Evolutionary conservation across 2,888 invertebrate genomes (phyloP).

Genomic region (Trissolcus brochymenae): DNA sequence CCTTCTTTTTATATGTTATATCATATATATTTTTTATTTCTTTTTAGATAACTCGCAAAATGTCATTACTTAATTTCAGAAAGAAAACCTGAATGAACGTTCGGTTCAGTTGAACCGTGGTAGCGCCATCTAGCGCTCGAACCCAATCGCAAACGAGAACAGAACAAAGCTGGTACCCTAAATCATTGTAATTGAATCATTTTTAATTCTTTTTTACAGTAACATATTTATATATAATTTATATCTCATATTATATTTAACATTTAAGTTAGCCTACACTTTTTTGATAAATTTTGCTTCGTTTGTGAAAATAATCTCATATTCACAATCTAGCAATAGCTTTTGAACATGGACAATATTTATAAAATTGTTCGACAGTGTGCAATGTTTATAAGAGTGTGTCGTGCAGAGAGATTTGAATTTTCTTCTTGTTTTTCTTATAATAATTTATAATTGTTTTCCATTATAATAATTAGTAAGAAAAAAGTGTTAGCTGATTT

Average conservation of each 20-base stretch:
- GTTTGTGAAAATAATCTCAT: constrained; percentile 58
- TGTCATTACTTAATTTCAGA: constrained; percentile 5
- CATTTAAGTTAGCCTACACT: constrained; percentile 55
- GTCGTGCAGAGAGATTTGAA: constrained; percentile 40
- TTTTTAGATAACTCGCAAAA: constrained; percentile 18
- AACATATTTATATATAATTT: constrained; percentile 54
- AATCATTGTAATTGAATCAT: no score
- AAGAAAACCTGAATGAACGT: constrained; percentile 6
- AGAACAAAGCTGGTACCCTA: constrained; percentile 3
- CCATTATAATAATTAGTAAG: constrained; percentile 13
- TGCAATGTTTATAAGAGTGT: constrained; percentile 50
- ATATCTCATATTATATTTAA: constrained; percentile 54
- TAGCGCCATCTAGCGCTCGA: not conserved
- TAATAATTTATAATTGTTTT: not conserved
- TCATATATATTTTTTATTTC: constrained; percentile 19
- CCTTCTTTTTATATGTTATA: constrained; percentile 18
- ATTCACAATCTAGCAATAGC: constrained; percentile 59
- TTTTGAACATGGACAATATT: constrained; percentile 59
- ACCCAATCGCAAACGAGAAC: constrained; percentile 9
- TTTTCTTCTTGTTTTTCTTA: constrained; percentile 3
- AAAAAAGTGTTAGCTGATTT: constrained; percentile 14
- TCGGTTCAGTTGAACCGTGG: not conserved
- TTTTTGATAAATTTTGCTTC: constrained; percentile 56
- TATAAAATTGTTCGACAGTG: constrained; percentile 56
- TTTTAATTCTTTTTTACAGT: constrained; percentile 31